These are phyloP conservation scores for Carassius carassius DNA, from an alignment of 2,113 vertebrate species.

Conservation along the genomic window DNA sequence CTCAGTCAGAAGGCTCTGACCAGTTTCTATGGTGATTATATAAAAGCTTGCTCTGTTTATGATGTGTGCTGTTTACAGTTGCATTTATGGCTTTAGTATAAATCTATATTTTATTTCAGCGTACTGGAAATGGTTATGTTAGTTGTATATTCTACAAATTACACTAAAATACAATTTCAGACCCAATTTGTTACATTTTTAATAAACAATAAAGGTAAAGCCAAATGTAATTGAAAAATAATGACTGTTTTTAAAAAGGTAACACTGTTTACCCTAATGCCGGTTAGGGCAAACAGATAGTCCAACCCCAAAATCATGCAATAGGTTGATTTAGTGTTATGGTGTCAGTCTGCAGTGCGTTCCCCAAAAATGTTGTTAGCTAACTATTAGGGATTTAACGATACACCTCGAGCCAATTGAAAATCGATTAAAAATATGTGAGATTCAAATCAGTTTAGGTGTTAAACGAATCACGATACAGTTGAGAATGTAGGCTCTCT, in stretches of 20 bases:
- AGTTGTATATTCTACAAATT: neutral
- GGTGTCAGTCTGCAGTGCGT: too few species aligned
- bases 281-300: too few species aligned
- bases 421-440: too few species aligned
- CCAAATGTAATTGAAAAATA: neutral
- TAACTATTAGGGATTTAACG: too few species aligned
- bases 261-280: too few species aligned
- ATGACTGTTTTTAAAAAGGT: neutral
- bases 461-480: too few species aligned
- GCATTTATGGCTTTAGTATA: neutral
- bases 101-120: neutral
- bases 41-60: neutral
- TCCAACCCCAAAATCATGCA: too few species aligned
- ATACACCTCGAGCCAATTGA: too few species aligned
- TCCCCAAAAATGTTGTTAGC: too few species aligned
- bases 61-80: neutral
- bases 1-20: neutral
- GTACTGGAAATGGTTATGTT: neutral
- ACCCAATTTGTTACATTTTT: neutral
- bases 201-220: neutral
- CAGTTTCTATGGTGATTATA: constrained; percentile 31
- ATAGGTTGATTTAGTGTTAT: too few species aligned
- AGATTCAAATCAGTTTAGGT: too few species aligned
- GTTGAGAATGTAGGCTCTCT: too few species aligned
- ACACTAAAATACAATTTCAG: neutral